phyloP scores from a whole-genome alignment of 2,113 vertebrate genomes.

The Scartelaos histophorus region DNA sequence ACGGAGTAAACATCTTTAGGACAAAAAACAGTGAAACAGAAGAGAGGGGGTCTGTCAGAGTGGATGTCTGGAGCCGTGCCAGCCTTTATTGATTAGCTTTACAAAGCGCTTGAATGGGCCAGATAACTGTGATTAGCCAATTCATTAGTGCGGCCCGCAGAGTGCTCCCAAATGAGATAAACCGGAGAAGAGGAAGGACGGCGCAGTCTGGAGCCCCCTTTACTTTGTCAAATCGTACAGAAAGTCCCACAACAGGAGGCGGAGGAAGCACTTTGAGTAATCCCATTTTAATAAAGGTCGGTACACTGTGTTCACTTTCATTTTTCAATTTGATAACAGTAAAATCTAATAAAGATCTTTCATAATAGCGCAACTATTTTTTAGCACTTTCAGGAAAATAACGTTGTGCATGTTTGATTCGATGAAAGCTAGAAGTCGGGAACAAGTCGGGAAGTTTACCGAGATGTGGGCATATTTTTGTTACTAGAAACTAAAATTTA shows the following conservation, averaged over 20 bases:
- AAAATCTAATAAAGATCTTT: neutral
- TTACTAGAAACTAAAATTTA: neutral
- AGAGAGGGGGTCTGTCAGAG: slow-evolving; percentile 72
- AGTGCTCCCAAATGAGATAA: slow-evolving; percentile 77
- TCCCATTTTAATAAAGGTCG: neutral
- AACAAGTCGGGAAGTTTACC: neutral
- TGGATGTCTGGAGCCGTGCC: slow-evolving; percentile 70
- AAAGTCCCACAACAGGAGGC: slow-evolving; percentile 33
- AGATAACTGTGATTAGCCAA: slow-evolving; percentile 81
- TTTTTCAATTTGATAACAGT: neutral
- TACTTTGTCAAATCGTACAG: slow-evolving; percentile 51
- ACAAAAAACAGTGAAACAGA: slow-evolving; percentile 64
- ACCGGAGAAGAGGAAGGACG: slow-evolving; percentile 49
- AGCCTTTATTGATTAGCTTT: slow-evolving; percentile 78
- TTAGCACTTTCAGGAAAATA: neutral
- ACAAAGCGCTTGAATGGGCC: slow-evolving; percentile 76
- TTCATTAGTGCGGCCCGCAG: slow-evolving; percentile 76
- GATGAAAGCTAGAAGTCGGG: neutral
- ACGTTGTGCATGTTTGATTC: neutral
- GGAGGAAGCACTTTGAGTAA: slow-evolving; percentile 25
- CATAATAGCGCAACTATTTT: neutral
- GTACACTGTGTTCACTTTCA: neutral
- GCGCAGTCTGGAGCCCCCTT: slow-evolving; percentile 30
- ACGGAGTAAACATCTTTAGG: slow-evolving; percentile 63
- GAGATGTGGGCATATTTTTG: slow-evolving; percentile 5